Percentiles rank a stretch among this genome's conserved stretches.
phyloP scores from a whole-genome alignment of 2,888 invertebrate genomes.

The Microctonus aethiopoides region DNA sequence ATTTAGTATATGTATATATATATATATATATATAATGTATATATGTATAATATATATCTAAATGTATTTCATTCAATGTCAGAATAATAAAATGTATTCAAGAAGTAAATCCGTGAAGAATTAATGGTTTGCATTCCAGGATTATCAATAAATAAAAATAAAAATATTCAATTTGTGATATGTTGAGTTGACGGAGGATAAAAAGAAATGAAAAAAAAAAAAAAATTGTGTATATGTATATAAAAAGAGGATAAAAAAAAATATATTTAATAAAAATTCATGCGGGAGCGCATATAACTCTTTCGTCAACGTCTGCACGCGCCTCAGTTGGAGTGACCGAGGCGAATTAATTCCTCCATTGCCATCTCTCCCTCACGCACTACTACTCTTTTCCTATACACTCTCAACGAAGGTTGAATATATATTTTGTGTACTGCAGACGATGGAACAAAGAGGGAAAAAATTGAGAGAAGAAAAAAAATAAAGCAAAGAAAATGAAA shows the following conservation, averaged over 20 bases:
- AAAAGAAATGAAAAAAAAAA: slow-evolving; percentile 7
- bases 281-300: slow-evolving; percentile 30
- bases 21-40: neutral
- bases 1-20: no score
- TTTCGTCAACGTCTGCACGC: slow-evolving; percentile 34
- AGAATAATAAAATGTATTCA: neutral
- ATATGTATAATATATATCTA: no score
- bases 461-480: slow-evolving; percentile 8
- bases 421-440: neutral
- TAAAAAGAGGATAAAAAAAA: slow-evolving; percentile 10
- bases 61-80: no score
- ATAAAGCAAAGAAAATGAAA: neutral
- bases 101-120: slow-evolving; percentile 8
- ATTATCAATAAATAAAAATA: slow-evolving; percentile 21
- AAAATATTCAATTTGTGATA: slow-evolving; percentile 26
- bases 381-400: neutral
- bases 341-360: slow-evolving; percentile 36
- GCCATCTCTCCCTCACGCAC: neutral
- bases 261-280: neutral
- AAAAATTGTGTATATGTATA: no score
- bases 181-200: slow-evolving; percentile 24
- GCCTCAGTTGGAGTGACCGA: slow-evolving; percentile 25
- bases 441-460: slow-evolving; percentile 5
- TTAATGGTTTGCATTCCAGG: slow-evolving; percentile 26
- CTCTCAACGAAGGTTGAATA: slow-evolving; percentile 15